Evolutionary conservation across 2,113 vertebrate genomes (phyloP).

Genomic region (Sturnus vulgaris): DNA sequence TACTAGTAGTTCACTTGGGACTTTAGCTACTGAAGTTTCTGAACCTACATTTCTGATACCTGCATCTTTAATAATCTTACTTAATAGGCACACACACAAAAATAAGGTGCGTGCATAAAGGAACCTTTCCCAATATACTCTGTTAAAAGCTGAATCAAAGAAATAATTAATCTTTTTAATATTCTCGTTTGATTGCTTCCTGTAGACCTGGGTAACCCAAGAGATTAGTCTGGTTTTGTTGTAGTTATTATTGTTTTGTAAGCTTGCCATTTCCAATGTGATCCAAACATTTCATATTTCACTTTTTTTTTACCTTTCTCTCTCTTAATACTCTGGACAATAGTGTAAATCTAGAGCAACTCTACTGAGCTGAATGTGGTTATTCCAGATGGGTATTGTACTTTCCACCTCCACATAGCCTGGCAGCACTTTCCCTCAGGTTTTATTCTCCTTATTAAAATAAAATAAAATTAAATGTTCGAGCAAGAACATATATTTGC

Average conservation of each 20-base stretch:
- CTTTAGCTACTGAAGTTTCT: not conserved
- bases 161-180: not conserved
- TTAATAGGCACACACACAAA: not conserved
- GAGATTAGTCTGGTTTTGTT: not conserved
- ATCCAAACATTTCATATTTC: not conserved
- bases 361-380: not conserved
- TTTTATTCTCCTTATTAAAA: conserved; percentile 7
- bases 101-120: not conserved
- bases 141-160: not conserved
- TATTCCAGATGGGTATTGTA: not conserved
- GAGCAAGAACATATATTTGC: not conserved
- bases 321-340: not conserved
- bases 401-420: not conserved
- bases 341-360: not conserved
- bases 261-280: not conserved
- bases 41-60: not conserved
- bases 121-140: not conserved
- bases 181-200: not conserved
- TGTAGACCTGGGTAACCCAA: not conserved
- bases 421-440: not conserved
- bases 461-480: not conserved
- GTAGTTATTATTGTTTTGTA: not conserved
- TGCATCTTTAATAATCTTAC: not conserved
- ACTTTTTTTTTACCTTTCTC: not conserved
- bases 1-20: not conserved